Percentiles rank a stretch among this genome's conserved stretches.
These are phyloP conservation scores for Choreutis nemorana DNA, from an alignment of 2,888 invertebrate genomes.

Conservation along the genomic window DNA sequence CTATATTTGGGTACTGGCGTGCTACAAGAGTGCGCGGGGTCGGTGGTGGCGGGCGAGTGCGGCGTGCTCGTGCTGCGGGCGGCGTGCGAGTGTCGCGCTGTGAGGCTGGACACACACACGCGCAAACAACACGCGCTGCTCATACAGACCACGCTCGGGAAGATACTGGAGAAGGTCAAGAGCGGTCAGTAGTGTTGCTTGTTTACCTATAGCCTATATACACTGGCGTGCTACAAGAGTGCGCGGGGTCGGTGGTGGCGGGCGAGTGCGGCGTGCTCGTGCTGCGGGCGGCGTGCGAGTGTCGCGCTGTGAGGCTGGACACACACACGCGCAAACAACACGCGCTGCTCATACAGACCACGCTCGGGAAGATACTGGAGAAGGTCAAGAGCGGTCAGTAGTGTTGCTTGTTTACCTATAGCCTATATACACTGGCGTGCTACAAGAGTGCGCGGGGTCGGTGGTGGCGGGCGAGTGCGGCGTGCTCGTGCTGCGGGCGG, in stretches of 20 bases:
- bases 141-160: constrained; percentile 88
- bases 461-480: constrained; percentile 71
- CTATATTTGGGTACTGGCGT: constrained; percentile 92
- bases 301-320: constrained; percentile 72
- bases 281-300: constrained; percentile 79
- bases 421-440: constrained; percentile 90
- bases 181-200: constrained; percentile 61
- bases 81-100: constrained; percentile 77
- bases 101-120: constrained; percentile 72
- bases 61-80: constrained; percentile 78
- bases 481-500: constrained; percentile 76
- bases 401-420: too few species aligned
- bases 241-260: constrained; percentile 68
- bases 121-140: constrained; percentile 79
- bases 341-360: constrained; percentile 84
- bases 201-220: too few species aligned
- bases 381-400: constrained; percentile 80
- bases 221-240: constrained; percentile 90
- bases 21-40: constrained; percentile 80
- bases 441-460: constrained; percentile 79
- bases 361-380: constrained; percentile 89
- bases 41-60: constrained; percentile 67
- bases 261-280: constrained; percentile 76
- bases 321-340: constrained; percentile 76
- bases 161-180: constrained; percentile 89